Conservation (phyloP, 2,888 invertebrate genomes). For the Rotaria sp. region DNA sequence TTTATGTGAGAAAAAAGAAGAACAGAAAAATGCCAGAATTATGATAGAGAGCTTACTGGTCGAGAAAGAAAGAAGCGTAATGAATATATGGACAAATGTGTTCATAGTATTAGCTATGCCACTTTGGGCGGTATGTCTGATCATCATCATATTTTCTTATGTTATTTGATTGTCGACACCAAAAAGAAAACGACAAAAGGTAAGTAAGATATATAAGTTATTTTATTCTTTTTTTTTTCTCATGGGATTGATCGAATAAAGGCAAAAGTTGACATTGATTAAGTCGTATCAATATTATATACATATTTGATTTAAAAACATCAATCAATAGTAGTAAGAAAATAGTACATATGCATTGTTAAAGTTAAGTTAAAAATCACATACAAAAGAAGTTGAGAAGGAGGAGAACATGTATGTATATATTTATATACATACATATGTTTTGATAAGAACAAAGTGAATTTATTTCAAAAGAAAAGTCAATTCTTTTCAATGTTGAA, state of each 20-base stretch:
- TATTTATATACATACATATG: background rate
- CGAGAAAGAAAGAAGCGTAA: background rate
- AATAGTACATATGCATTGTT: background rate
- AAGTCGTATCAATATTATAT: constrained; percentile 2
- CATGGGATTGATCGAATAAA: background rate
- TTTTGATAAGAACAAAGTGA: constrained; percentile 1
- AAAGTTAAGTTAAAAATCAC: background rate
- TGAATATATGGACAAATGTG: background rate
- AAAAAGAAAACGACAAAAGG: background rate
- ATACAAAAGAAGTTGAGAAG: background rate
- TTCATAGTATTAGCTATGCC: background rate
- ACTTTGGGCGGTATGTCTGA: constrained; percentile 15
- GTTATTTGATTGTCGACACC: background rate
- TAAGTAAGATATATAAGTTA: background rate
- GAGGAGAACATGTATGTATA: too few species aligned
- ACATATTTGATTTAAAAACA: background rate
- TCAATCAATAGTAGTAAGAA: background rate
- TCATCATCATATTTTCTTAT: background rate
- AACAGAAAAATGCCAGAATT: background rate
- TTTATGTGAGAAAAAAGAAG: background rate
- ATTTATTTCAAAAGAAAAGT: background rate
- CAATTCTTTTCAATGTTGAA: too few species aligned
- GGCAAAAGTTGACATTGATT: background rate
- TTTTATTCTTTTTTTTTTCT: background rate
- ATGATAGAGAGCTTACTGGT: background rate